Evolutionary conservation across 2,113 vertebrate genomes (phyloP), one percentile per base, ranked within the genome.

Genomic region (Paralichthys olivaceus): DNA sequence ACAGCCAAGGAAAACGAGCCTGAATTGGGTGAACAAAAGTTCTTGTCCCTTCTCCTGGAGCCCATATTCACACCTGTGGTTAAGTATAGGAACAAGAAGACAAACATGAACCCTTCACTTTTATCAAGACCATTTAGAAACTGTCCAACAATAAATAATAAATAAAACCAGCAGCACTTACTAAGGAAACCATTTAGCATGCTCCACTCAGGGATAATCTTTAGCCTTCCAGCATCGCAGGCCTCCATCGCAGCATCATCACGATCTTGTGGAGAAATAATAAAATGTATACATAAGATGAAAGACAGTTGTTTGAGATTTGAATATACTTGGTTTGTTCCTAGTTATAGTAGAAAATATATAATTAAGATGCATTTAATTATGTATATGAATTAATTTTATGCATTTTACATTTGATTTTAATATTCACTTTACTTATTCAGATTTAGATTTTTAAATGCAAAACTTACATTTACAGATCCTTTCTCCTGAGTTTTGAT

Each of bases 151-250:
- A 17, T 29, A n/a, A 15, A 5, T 23, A 12, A 25, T 49, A 2
- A 11, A 1, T 2, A 19, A 14, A 45, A 19, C 29, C 4, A 29
- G 7, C 45, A 1, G 9, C 17, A 32, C 58, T 88, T 95, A 98
- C 98, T 97, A 96, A 80, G 97, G 98, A 94, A 99, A 99, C 98
- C 98, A 99, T 85, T 99, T 99, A 8, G 98, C 97, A 67, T 99
- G 97, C 80, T 99, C 97, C 61, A 98, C 94, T 97, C 98, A 99
- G 0, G 98, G 97, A 81, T 99, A 96, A 80, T 99, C 97, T 85
- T 97, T 97, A 7, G 96, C 96, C 75, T 99, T 97, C 97, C 97
- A 99, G 88, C 98, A 99, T 15, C 98, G 93, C 77, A 99, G 92
- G 13, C 98, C 97, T 83, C 98, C 98, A 74, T 99, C 98, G 80